Percentiles rank a stretch among this genome's conserved stretches.
Evolutionary conservation across 2,888 invertebrate genomes (phyloP).

Genomic region (Tribolium freemani): DNA sequence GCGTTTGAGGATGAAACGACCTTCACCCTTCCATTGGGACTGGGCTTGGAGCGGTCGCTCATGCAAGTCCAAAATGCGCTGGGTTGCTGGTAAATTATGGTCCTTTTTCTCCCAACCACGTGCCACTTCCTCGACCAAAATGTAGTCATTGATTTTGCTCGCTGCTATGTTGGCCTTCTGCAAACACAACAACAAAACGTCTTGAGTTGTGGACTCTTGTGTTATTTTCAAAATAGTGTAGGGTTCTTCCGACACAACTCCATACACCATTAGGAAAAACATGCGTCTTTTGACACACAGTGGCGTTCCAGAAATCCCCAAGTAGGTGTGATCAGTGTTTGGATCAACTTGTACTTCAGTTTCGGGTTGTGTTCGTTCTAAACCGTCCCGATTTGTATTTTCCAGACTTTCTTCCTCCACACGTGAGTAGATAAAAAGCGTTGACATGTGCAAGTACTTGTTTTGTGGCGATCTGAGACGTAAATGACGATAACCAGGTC

Average conservation of each 20-base stretch:
- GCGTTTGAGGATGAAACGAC: slow-evolving; percentile 85
- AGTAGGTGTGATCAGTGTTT: slow-evolving; percentile 62
- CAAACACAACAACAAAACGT: slow-evolving; percentile 83
- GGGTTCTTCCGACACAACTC: slow-evolving; percentile 88
- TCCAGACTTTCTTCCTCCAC: slow-evolving; percentile 85
- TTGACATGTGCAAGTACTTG: slow-evolving; percentile 87
- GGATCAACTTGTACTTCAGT: slow-evolving; percentile 57
- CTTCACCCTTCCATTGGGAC: slow-evolving; percentile 86
- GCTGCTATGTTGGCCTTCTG: slow-evolving; percentile 78
- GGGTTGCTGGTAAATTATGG: slow-evolving; percentile 79
- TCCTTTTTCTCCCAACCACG: slow-evolving; percentile 82
- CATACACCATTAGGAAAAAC: slow-evolving; percentile 92
- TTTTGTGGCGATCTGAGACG: slow-evolving; percentile 86
- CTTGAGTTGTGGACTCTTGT: slow-evolving; percentile 90
- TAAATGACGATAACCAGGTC: slow-evolving; percentile 91
- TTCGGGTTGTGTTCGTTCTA: slow-evolving; percentile 53
- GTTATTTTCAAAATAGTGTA: slow-evolving; percentile 93
- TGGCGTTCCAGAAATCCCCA: slow-evolving; percentile 67
- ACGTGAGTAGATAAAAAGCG: slow-evolving; percentile 89
- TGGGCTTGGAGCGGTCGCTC: slow-evolving; percentile 90
- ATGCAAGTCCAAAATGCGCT: slow-evolving; percentile 79
- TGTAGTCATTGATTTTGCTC: slow-evolving; percentile 85
- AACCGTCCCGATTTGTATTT: slow-evolving; percentile 60
- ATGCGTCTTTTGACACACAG: slow-evolving; percentile 77
- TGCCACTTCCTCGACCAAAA: slow-evolving; percentile 89